Evolutionary conservation across 2,797 vertebrate genomes (phyloP).

Genomic region (Notoglanidium macrostoma): DNA sequence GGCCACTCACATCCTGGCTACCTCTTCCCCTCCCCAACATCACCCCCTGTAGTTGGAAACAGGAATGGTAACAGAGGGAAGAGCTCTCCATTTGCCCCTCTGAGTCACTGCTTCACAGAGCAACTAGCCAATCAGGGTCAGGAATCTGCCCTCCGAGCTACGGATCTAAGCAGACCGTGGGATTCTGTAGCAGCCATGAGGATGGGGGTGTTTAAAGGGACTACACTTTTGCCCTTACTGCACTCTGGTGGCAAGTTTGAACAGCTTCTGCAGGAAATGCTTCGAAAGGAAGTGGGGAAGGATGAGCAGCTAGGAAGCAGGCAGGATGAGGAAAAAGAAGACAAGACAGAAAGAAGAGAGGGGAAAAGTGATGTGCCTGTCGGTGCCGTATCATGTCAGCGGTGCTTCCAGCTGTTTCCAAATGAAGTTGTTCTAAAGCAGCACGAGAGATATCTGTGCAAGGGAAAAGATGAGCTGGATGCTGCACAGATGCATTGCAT

Average conservation of each 20-base stretch:
- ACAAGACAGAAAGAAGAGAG: slow-evolving; percentile 55
- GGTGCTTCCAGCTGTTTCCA: slow-evolving; percentile 76
- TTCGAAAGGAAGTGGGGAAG: slow-evolving; percentile 68
- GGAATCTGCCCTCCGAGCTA: slow-evolving; percentile 44
- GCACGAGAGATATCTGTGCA: slow-evolving; percentile 76
- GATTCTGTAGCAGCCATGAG: slow-evolving; percentile 66
- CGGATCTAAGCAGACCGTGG: slow-evolving; percentile 60
- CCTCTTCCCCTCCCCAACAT: slow-evolving; percentile 66
- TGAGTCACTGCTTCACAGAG: slow-evolving; percentile 31
- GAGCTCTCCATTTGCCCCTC: slow-evolving; percentile 57
- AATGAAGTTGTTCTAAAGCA: slow-evolving; percentile 71
- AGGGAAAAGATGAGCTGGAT: slow-evolving; percentile 42
- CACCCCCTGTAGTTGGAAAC: slow-evolving; percentile 67
- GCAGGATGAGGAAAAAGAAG: slow-evolving; percentile 33
- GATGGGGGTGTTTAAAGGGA: slow-evolving; percentile 69
- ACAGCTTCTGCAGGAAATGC: slow-evolving; percentile 77
- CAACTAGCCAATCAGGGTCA: slow-evolving; percentile 48
- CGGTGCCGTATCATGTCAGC: slow-evolving; percentile 65
- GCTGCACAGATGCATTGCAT: slow-evolving; percentile 50
- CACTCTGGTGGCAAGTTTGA: slow-evolving; percentile 74
- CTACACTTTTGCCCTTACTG: slow-evolving; percentile 70
- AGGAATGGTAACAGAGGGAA: slow-evolving; percentile 64
- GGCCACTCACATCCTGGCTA: slow-evolving; percentile 66
- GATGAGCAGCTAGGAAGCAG: slow-evolving; percentile 36
- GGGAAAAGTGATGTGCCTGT: slow-evolving; percentile 16